Base-by-base conservation (phyloP, 1,140 invertebrate species). In the Holcopasites calliopsidis region DNA sequence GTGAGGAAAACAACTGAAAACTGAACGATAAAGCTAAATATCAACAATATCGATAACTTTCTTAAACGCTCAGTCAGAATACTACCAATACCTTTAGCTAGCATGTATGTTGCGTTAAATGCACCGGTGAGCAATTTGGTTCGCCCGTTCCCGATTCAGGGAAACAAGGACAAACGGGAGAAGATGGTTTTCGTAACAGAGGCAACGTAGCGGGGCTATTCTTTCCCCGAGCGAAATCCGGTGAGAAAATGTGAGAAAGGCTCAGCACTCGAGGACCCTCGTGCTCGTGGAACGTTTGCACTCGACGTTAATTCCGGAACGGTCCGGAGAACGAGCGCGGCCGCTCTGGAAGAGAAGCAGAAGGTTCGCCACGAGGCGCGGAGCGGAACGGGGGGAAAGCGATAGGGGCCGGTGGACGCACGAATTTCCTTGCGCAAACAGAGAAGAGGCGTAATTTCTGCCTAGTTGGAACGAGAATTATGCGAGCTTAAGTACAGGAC, bases 391-490 rank as follows among this genome's bases (percentile, higher is more conserved):
- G 23, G 23, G 28, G 26, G 16, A n/a, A 26, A 26, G 31, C 28
- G 69, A 71, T 64, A 80, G 35, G 21, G 16, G 52, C 11, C 11
- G 23, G 52, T 50, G 44, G 60, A 79, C 49, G 61, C 65, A 31
- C 49, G 77, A 79, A 77, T 87, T 84, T 85, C 82, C 74, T 71
- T 72, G 75, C 62, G 65, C 77, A 77, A 83, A 73, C 78, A 79
- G 57, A 79, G 35, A 54, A 31, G 47, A 69, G 60, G 60, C 68
- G 75, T 84, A 83, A 86, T 87, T 88, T 85, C 76, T 71, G 54
- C 65, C 72, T 79, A 76, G 79, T 86, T 85, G 77, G 79, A 58
- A 77, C 16, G 84, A 71, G 86, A 87, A 85, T 88, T 88, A 84
- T 83, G 81, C 80, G 69, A 85, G 80, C 80, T 86, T 86, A 87